Evolutionary conservation across 1,140 invertebrate species (phyloP).

Genomic region (Tetraneura akinire): DNA sequence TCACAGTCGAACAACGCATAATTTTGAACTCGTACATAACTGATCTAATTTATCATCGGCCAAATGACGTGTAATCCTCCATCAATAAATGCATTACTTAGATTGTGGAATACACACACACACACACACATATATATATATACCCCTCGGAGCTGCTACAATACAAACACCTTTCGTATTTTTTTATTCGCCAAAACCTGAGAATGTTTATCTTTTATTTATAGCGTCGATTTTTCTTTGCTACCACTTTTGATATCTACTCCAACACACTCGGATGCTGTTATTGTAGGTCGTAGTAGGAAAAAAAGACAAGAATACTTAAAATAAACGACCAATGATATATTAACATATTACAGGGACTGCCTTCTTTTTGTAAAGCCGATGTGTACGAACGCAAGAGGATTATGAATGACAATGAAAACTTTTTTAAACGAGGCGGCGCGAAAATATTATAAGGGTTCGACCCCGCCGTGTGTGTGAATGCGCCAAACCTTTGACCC

Average conservation of each 20-base stretch:
- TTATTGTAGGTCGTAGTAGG: slow-evolving; percentile 13
- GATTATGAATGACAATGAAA: slow-evolving; percentile 39
- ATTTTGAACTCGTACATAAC: slow-evolving; percentile 28
- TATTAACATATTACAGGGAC: slow-evolving; percentile 43
- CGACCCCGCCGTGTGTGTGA: slow-evolving; percentile 30
- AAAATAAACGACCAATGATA: slow-evolving; percentile 42
- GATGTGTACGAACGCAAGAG: slow-evolving; percentile 18
- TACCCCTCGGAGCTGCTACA: neutral
- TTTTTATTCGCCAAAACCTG: slow-evolving; percentile 34
- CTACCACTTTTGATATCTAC: slow-evolving; percentile 36
- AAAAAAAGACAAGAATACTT: slow-evolving; percentile 30
- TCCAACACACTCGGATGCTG: slow-evolving; percentile 35
- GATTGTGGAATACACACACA: slow-evolving; percentile 27
- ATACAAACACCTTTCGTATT: slow-evolving; percentile 31
- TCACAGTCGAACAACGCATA: slow-evolving; percentile 23
- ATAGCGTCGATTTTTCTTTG: slow-evolving; percentile 47
- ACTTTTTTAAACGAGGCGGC: slow-evolving; percentile 35
- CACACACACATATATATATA: neutral
- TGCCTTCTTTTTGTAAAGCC: slow-evolving; percentile 14
- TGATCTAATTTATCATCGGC: slow-evolving; percentile 44
- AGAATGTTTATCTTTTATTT: slow-evolving; percentile 51
- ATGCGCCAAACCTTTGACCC: slow-evolving; percentile 30
- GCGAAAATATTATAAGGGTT: slow-evolving; percentile 39
- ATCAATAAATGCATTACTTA: slow-evolving; percentile 46
- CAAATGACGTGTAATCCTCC: slow-evolving; percentile 45